phyloP scores from a whole-genome alignment of 2,113 vertebrate genomes.

The Megatriorchis doriae region DNA sequence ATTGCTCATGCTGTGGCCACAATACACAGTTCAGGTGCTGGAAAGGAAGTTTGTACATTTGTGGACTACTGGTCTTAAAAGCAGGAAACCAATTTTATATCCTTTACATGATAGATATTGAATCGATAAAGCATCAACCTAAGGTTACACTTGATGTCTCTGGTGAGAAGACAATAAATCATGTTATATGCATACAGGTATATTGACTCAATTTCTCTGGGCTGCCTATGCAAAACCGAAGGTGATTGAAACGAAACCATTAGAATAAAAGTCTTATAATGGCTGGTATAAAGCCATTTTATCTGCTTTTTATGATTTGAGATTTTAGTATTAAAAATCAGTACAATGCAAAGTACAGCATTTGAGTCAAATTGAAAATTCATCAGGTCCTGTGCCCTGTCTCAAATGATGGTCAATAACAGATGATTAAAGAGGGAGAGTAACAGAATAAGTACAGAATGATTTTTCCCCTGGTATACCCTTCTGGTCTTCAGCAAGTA shows the following conservation, averaged over 20 bases:
- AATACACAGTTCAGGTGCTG: background rate
- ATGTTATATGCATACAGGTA: conserved; percentile 35
- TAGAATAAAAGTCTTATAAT: background rate
- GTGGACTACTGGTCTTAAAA: conserved; percentile 20
- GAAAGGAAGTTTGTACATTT: background rate
- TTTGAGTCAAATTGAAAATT: background rate
- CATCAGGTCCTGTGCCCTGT: background rate
- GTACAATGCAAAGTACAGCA: background rate
- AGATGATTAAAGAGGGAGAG: background rate
- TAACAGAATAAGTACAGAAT: background rate
- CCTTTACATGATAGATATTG: conserved; percentile 8
- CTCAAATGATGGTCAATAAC: background rate
- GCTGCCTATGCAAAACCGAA: conserved; percentile 30
- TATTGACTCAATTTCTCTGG: conserved; percentile 48
- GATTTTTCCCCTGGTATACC: background rate
- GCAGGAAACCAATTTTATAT: conserved; percentile 43
- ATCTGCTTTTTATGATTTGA: background rate
- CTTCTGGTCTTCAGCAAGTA: background rate
- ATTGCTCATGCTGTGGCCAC: background rate
- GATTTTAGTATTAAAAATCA: background rate
- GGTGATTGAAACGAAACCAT: conserved; percentile 1
- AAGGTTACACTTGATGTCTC: conserved; percentile 41
- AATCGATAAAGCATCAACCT: conserved; percentile 34
- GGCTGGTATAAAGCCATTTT: background rate
- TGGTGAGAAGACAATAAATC: conserved; percentile 57